Conservation (phyloP, 2,113 vertebrate genomes). For the Ascaphus truei region DNA sequence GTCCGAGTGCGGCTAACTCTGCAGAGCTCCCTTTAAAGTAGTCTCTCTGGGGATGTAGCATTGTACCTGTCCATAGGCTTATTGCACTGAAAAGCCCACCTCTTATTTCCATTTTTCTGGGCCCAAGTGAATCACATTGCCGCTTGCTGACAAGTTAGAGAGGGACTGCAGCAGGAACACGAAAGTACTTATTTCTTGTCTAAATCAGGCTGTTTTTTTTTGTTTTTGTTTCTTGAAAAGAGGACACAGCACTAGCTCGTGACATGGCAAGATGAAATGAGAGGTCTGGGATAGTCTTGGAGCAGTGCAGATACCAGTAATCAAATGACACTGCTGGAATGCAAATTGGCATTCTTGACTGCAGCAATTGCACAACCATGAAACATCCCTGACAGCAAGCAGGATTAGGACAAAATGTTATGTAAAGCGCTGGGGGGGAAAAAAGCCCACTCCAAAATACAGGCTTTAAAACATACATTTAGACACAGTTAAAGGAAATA, state of each 20-base stretch:
- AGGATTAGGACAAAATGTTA: conserved; percentile 81
- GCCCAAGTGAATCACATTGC: conserved; percentile 76
- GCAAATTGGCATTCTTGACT: conserved; percentile 90
- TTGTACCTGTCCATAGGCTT: conserved; percentile 91
- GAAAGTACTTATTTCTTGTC: conserved; percentile 74
- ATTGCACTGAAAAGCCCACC: conserved; percentile 86
- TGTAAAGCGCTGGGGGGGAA: conserved; percentile 59
- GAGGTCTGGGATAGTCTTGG: conserved; percentile 70
- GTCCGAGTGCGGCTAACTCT: conserved; percentile 85
- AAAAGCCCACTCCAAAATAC: conserved; percentile 30
- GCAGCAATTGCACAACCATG: conserved; percentile 76
- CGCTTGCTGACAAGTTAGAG: conserved; percentile 78
- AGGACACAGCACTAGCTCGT: conserved; percentile 71
- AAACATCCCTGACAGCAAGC: conserved; percentile 81
- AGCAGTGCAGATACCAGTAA: conserved; percentile 87
- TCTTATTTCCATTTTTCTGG: conserved; percentile 65
- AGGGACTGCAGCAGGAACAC: conserved; percentile 73
- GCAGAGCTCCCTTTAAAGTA: conserved; percentile 93
- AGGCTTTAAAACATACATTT: no score
- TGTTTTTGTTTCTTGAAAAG: conserved; percentile 55
- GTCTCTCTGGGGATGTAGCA: conserved; percentile 79
- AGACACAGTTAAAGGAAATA: no score
- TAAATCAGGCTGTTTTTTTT: conserved; percentile 71
- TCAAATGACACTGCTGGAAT: conserved; percentile 94
- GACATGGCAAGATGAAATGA: conserved; percentile 81